A percentile compares a stretch with the other conserved stretches of the same genome.
phyloP scores from a whole-genome alignment of 2,888 invertebrate species.

The Leucoma salicis region DNA sequence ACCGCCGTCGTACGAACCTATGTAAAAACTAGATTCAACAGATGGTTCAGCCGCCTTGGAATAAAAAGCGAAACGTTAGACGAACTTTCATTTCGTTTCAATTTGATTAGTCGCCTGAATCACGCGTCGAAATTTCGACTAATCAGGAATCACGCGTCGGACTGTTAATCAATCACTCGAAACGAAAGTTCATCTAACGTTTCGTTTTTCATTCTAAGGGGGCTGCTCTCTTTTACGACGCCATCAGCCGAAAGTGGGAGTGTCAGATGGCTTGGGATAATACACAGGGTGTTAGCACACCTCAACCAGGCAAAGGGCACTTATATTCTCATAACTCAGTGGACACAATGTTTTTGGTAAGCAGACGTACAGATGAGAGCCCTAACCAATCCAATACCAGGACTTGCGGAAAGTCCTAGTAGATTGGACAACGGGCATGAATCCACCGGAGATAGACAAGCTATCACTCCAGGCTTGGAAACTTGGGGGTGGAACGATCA shows the following conservation, averaged over 20 bases:
- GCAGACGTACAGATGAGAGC: background rate
- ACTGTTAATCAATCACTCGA: too few species aligned
- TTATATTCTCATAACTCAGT: constrained; percentile 10
- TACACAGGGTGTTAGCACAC: constrained; percentile 2
- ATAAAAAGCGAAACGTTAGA: too few species aligned
- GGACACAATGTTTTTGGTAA: constrained; percentile 14
- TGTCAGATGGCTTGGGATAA: constrained; percentile 4
- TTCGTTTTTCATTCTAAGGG: too few species aligned
- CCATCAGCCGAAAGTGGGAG: constrained; percentile 4
- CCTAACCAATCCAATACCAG: background rate
- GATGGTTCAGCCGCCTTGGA: too few species aligned
- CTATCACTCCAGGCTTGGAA: too few species aligned
- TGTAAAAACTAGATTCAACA: background rate
- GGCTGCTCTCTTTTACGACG: constrained; percentile 5
- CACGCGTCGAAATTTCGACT: too few species aligned
- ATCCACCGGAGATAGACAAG: background rate
- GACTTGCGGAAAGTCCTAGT: too few species aligned
- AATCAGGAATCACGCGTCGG: too few species aligned
- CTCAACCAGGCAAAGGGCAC: constrained; percentile 5
- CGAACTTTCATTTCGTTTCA: too few species aligned
- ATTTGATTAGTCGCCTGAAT: too few species aligned
- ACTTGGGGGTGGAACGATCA: constrained; percentile 8
- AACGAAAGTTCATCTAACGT: too few species aligned
- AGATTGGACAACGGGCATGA: too few species aligned
- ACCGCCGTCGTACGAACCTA: background rate